Evolutionary conservation across 2,113 vertebrate species (phyloP).

Genomic region (Formicarius rufipectus): DNA sequence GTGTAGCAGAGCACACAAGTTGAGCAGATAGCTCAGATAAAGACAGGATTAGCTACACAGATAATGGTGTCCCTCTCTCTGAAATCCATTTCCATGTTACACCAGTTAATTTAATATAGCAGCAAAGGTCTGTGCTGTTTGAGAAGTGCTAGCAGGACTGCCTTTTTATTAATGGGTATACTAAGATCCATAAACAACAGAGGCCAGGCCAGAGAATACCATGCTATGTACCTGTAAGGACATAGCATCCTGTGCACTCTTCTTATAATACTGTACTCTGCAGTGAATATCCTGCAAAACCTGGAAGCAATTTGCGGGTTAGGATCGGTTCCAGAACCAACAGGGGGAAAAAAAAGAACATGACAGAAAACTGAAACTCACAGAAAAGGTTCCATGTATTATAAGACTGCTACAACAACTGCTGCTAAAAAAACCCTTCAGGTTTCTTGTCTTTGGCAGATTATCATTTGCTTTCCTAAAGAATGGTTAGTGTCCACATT

Average conservation of each 20-base stretch:
- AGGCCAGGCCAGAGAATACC: background rate
- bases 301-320: background rate
- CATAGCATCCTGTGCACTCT: background rate
- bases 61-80: background rate
- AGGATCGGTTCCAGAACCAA: constrained; percentile 9
- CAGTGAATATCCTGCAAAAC: background rate
- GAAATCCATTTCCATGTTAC: accelerated
- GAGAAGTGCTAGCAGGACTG: background rate
- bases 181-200: background rate
- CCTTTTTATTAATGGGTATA: background rate
- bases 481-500: background rate
- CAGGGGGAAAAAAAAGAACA: accelerated
- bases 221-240: background rate
- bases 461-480: background rate
- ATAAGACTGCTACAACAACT: background rate
- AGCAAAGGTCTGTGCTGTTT: background rate
- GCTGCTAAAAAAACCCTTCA: background rate
- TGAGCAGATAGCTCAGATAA: background rate
- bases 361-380: background rate
- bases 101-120: background rate
- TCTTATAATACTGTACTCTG: background rate
- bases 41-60: background rate
- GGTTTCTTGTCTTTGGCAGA: background rate
- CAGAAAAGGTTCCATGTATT: background rate
- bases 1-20: background rate